Base-by-base conservation (phyloP, 2,888 invertebrate species). In the Tillus elongatus region DNA sequence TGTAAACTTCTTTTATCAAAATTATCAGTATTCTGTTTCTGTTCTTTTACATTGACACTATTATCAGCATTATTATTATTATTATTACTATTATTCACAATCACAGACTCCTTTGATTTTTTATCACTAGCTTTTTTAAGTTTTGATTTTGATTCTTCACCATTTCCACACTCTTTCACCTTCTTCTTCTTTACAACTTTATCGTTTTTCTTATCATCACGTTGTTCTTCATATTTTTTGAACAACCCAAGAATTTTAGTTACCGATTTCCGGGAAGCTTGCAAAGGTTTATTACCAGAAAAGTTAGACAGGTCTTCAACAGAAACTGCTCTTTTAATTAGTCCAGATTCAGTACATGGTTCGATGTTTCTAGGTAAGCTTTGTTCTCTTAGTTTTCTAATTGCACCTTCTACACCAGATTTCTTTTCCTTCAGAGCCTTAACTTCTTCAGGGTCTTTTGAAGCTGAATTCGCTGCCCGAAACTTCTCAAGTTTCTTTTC, bases 181-280 rank as follows among this genome's bases (percentile, higher is more conserved):
- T 57, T 56, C 16, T 43, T 50, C 19, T 47, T 48, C 43, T 56
- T 52, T 4, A 42, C 29, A 34, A 51, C 39, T 50, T 51, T 36
- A 19, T 45, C 50, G 37, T 47, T 44, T 44, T 56, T 54, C 51
- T 53, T 52, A 41, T 67, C 53, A 52, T 67, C 50, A 55, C 32
- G 10, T 36, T 79, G 42, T 34, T 80, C 72, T 61, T 83, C 76
- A 59, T 75, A 76, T 61, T 80, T 83, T 48, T 79, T 82, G 50
- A 88, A 84, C 2, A 87, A 65, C 1, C 85, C 84, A 39, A 88
- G 64, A 30, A 88, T 84, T 52, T 77, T 76, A 0, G 85, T 84
- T 2, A 82, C 79, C 8, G 79, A 77, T 27, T 76, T 79, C 52
- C 75, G 74, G 30, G 74, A 74, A 30, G 72, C 70, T 47, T 57